Base-by-base conservation (phyloP, 2,888 invertebrate genomes). In the Drosophila subquinaria region DNA sequence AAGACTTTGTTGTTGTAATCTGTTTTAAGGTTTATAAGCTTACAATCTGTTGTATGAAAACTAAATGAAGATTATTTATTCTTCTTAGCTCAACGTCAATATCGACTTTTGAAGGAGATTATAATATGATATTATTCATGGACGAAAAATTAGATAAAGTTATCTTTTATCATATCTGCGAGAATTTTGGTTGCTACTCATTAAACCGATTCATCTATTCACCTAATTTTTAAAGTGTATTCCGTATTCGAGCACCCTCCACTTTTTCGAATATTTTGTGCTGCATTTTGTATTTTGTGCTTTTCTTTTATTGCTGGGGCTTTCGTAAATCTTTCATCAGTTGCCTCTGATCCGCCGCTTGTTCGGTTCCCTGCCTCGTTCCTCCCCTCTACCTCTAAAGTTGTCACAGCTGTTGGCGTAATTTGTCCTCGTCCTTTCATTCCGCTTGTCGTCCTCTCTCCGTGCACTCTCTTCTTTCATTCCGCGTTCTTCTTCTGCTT, bases 291-390 rank as follows among this genome's bases (percentile, higher is more conserved):
- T 57, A 13, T 61, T 69, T 69, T 61, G 47, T 57, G 11, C 57
- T 69, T 69, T 59, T 43, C 57, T 79, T 63, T 68, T 71, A 62
- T 69, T 75, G 59, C 47, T 35, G 33, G 43, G 38, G 61, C 33
- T 62, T 71, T 59, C 64, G 63, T 81, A 72, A 81, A 80, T 80
- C 79, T 81, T 79, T 81, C 79, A 81, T 75, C 76, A 68, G 67
- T 56, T 56, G 52, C 43, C 45, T 17, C 55, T 76, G 69, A 81
- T 79, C 76, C 79, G 47, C 8, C 17, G 30, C 36, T 38, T 48
- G 15, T 59, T 13, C 30, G 36, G 38, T 48, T 27, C 27, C 30
- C 30, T 5, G 23, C n/a, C 13, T n/a, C 33, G n/a, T 20, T 15
- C n/a, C 40, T 15, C 42, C 47, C 60, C 53, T 17, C 47, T 17